phyloP scores from a whole-genome alignment of 2,113 vertebrate genomes.

The Strix uralensis region DNA sequence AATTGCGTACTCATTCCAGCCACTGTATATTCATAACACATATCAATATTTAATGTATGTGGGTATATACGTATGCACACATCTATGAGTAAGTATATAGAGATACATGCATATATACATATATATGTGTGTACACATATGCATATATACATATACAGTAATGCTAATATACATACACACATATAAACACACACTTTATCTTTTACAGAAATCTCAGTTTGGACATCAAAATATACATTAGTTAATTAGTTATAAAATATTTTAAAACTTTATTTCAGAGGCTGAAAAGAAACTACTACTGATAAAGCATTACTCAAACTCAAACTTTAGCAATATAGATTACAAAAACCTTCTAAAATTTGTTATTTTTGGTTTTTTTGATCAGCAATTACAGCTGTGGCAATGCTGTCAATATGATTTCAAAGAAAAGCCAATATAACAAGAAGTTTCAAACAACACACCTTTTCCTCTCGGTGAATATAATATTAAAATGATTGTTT shows the following conservation, averaged over 20 bases:
- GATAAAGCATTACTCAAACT: conserved; percentile 73
- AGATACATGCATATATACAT: conserved; percentile 53
- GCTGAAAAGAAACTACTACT: conserved; percentile 72
- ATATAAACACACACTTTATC: conserved; percentile 69
- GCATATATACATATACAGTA: conserved; percentile 63
- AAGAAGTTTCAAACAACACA: conserved; percentile 69
- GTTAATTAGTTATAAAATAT: conserved; percentile 77
- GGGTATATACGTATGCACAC: conserved; percentile 44
- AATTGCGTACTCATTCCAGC: conserved; percentile 9
- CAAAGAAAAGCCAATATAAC: conserved; percentile 72
- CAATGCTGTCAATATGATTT: conserved; percentile 70
- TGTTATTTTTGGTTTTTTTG: conserved; percentile 77
- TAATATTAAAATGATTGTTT: conserved; percentile 76
- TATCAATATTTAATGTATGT: conserved; percentile 19
- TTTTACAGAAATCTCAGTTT: conserved; percentile 74
- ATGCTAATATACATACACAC: conserved; percentile 61
- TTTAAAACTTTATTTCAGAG: conserved; percentile 79
- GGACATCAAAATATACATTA: conserved; percentile 82
- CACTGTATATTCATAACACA: conserved; percentile 13
- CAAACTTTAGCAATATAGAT: conserved; percentile 78
- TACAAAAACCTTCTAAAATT: conserved; percentile 77
- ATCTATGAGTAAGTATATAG: conserved; percentile 42
- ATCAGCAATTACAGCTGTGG: conserved; percentile 60
- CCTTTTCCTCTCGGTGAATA: conserved; percentile 67
- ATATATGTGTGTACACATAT: conserved; percentile 66